Conservation (phyloP, 2,888 invertebrate species). For the Kuschelorhynchus macadamiae region DNA sequence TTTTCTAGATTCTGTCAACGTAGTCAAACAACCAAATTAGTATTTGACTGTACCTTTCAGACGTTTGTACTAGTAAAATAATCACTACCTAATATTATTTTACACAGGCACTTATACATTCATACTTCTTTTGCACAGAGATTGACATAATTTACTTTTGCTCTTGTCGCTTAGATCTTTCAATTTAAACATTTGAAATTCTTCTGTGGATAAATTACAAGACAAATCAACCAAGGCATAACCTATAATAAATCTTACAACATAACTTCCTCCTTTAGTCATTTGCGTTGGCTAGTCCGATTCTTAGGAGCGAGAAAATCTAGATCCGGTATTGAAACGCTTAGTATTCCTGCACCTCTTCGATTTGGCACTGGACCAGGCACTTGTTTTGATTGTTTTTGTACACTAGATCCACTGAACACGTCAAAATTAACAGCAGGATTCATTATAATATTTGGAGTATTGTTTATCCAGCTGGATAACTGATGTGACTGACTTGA, state of each 20-base stretch:
- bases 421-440: conserved; percentile 59
- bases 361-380: conserved; percentile 36
- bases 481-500: conserved; percentile 31
- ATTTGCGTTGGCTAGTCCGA: conserved; percentile 65
- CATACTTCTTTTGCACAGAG: no score
- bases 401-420: conserved; percentile 40
- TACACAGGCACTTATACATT: no score
- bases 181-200: no score
- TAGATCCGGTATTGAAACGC: conserved; percentile 72
- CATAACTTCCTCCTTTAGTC: conserved; percentile 68
- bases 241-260: conserved; percentile 56
- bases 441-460: conserved; percentile 64
- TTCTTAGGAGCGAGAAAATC: conserved; percentile 71
- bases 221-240: no score
- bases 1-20: no score
- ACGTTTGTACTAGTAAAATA: no score
- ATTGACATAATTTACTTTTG: no score
- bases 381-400: conserved; percentile 32
- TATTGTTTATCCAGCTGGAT: conserved; percentile 25
- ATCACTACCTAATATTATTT: no score
- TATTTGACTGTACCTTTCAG: no score
- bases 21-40: no score
- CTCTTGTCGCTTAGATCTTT: no score
- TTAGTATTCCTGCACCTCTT: conserved; percentile 58
- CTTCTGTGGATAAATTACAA: no score